Evolutionary conservation across 92 coral and sea anemone species (phyloP), one percentile per base, ranked within the genome.

Genomic region (Heteractis magnifica): DNA sequence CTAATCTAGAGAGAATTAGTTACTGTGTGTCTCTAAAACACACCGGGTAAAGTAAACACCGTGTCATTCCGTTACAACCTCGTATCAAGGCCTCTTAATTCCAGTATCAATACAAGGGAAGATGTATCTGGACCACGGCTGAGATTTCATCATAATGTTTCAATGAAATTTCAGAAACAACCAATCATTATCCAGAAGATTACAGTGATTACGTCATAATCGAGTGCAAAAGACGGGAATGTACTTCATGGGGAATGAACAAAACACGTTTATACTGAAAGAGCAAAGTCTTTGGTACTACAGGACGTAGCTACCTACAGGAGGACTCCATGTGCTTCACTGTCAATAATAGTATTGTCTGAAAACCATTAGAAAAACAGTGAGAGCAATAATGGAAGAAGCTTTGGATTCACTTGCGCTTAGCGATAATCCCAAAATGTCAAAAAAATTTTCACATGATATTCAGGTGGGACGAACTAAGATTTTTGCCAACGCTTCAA

Each of bases 141-240:
- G 64, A 12, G 10, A 62, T 20, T 62, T 62, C 34, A n/a, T 26
- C 14, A 68, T 68, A 68, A 68, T 50, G 49, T 68, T 48, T 68
- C 73, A 68, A 68, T 68, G 44, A 68, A 68, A 62, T 62, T 19
- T 62, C 73, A 20, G 73, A 21, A 68, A 68, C 73, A 68, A 68
- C 73, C 73, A 68, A 68, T 68, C 73, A 68, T 68, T n/a, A 68
- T 68, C 73, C 73, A 68, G 73, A 68, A 68, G 73, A 68, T 68
- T 68, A 68, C 73, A 20, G 73, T 5, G 10, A 68, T 68, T 13
- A 68, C 73, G 73, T 68, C 73, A 68, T 14, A 13, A 6, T 26
- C 58, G 10, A 68, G 23, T 68, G 19, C 73, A 13, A 68, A 23
- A 6, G 73, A 9, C 16, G 49, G 44, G 73, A 7, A 68, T 20